phyloP scores from a whole-genome alignment of 2,888 invertebrate genomes.

The Galeopsomyia nigrocyanea region DNA sequence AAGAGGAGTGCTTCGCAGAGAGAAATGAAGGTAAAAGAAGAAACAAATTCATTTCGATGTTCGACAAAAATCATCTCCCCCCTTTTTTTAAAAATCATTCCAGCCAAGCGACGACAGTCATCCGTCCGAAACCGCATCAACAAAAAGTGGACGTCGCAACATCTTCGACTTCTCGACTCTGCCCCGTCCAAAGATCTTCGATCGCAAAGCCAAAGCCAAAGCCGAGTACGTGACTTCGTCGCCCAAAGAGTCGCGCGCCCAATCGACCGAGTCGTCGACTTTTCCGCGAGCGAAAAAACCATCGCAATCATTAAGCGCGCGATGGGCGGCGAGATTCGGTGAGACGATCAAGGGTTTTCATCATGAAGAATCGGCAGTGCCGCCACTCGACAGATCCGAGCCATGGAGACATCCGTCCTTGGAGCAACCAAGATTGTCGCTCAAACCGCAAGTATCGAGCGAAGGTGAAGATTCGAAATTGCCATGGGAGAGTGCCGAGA shows the following conservation, averaged over 20 bases:
- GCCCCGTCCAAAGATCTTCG: constrained; percentile 75
- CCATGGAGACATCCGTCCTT: constrained; percentile 65
- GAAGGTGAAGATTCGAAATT: constrained; percentile 47
- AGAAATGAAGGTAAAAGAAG: constrained; percentile 19
- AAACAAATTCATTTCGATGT: no score
- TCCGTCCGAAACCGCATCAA: constrained; percentile 8
- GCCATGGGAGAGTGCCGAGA: constrained; percentile 57
- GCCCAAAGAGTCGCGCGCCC: constrained; percentile 66
- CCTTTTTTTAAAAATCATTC: background rate
- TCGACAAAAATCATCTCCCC: background rate
- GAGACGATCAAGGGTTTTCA: constrained; percentile 52
- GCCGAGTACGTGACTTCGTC: constrained; percentile 71
- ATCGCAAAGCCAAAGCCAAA: constrained; percentile 64
- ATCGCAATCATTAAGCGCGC: constrained; percentile 69
- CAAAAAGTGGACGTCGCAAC: constrained; percentile 66
- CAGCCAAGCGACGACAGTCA: constrained; percentile 11
- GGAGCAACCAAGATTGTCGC: constrained; percentile 62
- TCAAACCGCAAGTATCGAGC: constrained; percentile 56
- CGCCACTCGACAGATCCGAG: constrained; percentile 56
- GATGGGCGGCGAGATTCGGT: constrained; percentile 66
- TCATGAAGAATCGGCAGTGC: constrained; percentile 53
- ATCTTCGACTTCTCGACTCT: constrained; percentile 84
- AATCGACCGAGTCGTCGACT: constrained; percentile 76
- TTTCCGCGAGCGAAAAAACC: constrained; percentile 73
- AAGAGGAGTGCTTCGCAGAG: constrained; percentile 20